Conservation (phyloP, 37 sponge, comb jelly and placozoan species). For the Hexactinellida sp. region DNA sequence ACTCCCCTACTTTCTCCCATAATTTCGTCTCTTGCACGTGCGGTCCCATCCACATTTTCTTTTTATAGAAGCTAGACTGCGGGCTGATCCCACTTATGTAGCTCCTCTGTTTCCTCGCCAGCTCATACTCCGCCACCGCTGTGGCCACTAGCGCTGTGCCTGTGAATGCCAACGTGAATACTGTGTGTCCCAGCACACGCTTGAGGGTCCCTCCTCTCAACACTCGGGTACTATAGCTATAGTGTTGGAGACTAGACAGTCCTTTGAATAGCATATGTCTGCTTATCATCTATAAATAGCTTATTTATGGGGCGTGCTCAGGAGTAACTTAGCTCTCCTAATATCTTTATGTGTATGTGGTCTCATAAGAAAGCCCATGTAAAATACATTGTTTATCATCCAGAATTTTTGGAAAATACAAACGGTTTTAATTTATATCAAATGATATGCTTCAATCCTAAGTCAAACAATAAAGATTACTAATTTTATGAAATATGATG, state of each 20-base stretch:
- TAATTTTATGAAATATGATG: too few relatives aligned
- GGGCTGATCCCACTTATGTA: not conserved
- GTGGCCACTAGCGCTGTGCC: not conserved
- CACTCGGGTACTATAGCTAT: not conserved
- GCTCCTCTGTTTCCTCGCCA: not conserved
- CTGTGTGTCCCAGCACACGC: not conserved
- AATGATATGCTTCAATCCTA: too few relatives aligned
- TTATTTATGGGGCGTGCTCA: not conserved
- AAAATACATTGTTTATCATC: too few relatives aligned
- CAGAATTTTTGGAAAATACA: too few relatives aligned
- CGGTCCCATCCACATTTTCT: constrained; percentile 10
- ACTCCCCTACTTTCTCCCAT: not conserved
- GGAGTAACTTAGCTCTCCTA: too few relatives aligned
- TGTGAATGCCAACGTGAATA: not conserved
- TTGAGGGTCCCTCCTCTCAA: not conserved
- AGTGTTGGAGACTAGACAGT: not conserved
- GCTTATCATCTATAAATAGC: not conserved
- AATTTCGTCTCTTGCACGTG: not conserved
- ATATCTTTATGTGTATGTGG: too few relatives aligned
- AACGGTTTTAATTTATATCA: too few relatives aligned
- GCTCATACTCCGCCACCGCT: not conserved
- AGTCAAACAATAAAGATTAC: too few relatives aligned
- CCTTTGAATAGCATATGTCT: not conserved
- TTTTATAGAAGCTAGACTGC: not conserved
- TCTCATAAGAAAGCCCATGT: too few relatives aligned